Evolutionary conservation across 2,113 vertebrate species (phyloP).

Genomic region (Paraplagusia blochii): DNA sequence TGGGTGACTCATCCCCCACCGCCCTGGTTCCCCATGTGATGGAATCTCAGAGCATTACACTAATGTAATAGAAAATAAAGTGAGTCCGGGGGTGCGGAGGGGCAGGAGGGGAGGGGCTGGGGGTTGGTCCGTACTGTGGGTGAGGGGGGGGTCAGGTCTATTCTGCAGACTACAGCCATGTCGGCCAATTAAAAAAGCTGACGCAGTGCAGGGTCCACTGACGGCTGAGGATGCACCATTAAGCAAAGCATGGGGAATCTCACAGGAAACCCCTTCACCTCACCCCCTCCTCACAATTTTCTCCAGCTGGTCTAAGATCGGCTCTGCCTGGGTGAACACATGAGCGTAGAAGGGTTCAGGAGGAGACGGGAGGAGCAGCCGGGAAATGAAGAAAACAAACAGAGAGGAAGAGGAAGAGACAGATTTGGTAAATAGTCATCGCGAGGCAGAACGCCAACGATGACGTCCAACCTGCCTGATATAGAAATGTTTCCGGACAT

Average conservation of each 20-base stretch:
- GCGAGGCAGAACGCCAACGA: constrained; percentile 18
- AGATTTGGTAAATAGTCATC: constrained; percentile 27
- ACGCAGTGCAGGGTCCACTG: constrained; percentile 69
- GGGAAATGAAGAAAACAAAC: background rate
- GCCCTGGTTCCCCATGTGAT: constrained; percentile 11
- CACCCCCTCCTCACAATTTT: background rate
- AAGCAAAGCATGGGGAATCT: constrained; percentile 38
- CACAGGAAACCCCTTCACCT: background rate
- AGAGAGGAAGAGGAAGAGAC: constrained; percentile 2
- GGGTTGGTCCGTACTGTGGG: background rate
- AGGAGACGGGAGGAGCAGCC: background rate
- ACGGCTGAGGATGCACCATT: constrained; percentile 54
- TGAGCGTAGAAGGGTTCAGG: constrained; percentile 1
- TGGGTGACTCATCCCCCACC: constrained; percentile 55
- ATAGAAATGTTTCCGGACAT: constrained; percentile 18
- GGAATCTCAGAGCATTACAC: constrained; percentile 68
- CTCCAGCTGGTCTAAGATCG: background rate
- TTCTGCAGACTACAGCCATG: constrained; percentile 46
- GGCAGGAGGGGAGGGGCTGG: background rate
- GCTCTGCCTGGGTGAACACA: constrained; percentile 2
- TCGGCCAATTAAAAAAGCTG: constrained; percentile 63
- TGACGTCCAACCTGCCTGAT: constrained; percentile 9
- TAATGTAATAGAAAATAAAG: constrained; percentile 60
- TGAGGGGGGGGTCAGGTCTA: constrained; percentile 30
- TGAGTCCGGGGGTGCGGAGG: background rate